Conservation (phyloP, 2,113 vertebrate species). For the Psephotus haematonotus region DNA sequence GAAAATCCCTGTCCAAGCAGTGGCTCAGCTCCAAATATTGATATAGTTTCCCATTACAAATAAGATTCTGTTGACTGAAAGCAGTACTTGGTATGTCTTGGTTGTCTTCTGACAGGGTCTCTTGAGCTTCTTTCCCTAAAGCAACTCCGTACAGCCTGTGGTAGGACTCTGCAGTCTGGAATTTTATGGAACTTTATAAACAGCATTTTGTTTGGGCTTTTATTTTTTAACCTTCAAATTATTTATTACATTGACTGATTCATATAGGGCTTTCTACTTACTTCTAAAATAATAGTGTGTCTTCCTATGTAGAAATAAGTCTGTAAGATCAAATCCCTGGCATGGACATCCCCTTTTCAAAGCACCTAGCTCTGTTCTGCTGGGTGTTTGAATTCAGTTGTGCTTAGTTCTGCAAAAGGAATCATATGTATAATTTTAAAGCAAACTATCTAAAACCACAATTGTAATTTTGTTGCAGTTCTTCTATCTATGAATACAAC, state of each 20-base stretch:
- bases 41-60: constrained; percentile 10
- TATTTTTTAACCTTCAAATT: background rate
- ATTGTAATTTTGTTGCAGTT: background rate
- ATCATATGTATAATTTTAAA: background rate
- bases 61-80: background rate
- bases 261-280: background rate
- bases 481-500: background rate
- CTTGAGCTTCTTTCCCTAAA: background rate
- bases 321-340: background rate
- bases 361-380: background rate
- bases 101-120: background rate
- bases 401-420: background rate
- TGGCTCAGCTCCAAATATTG: constrained; percentile 29
- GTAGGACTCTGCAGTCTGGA: background rate
- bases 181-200: background rate
- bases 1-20: constrained; percentile 47
- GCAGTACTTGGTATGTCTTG: background rate
- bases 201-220: background rate
- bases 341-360: background rate
- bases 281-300: background rate
- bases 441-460: background rate
- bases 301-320: background rate
- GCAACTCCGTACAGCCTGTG: background rate
- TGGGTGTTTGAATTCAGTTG: background rate
- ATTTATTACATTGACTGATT: background rate